These are phyloP conservation scores for Perizoma affinitatum DNA, from an alignment of 2,888 invertebrate species.

Conservation along the genomic window DNA sequence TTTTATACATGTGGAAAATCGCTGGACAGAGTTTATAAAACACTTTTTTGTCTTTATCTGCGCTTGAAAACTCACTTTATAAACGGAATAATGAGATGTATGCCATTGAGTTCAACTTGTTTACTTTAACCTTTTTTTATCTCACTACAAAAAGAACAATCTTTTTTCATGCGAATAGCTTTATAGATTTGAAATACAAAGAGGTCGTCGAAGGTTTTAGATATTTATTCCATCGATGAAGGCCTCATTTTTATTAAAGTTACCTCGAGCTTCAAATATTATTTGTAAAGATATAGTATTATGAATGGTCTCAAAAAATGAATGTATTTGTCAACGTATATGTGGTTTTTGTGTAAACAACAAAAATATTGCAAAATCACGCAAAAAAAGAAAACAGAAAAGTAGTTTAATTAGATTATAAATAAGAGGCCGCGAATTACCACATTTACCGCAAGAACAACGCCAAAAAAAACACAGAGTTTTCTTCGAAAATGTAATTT, in stretches of 20 bases:
- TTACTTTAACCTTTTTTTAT: constrained; percentile 12
- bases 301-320: no score
- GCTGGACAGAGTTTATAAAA: no score
- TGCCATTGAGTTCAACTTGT: constrained; percentile 8
- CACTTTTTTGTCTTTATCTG: not conserved
- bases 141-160: constrained; percentile 18
- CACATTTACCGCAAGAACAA: constrained; percentile 22
- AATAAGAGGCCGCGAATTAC: constrained; percentile 20
- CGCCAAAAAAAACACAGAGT: constrained; percentile 22
- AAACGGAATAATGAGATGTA: constrained; percentile 11
- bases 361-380: no score
- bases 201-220: constrained; percentile 1
- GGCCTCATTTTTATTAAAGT: no score
- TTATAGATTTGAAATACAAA: not conserved
- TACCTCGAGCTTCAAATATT: no score
- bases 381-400: no score
- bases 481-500: constrained; percentile 29
- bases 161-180: not conserved
- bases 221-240: no score
- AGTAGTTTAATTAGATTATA: no score
- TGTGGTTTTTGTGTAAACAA: no score
- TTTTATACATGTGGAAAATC: no score
- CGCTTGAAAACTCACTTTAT: constrained; percentile 4
- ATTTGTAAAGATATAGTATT: no score
- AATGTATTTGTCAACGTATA: no score